Percentiles rank a stretch among this genome's conserved stretches.
These are phyloP conservation scores for Cheilinus undulatus DNA, from an alignment of 2,113 vertebrate genomes.

Conservation along the genomic window DNA sequence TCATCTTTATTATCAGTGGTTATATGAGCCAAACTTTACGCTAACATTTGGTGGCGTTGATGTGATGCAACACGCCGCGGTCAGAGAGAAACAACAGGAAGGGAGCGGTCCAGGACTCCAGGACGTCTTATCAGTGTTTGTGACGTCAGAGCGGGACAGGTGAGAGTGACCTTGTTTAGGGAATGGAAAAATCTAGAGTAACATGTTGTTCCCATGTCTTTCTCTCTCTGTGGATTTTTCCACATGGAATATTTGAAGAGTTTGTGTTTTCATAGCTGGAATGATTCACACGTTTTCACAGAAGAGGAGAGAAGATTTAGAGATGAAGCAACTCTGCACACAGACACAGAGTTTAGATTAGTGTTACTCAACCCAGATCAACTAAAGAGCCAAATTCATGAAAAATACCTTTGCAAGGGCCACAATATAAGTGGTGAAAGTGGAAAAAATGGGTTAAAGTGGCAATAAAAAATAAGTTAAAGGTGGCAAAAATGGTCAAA, in stretches of 20 bases:
- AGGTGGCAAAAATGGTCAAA: too few species aligned
- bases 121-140: conserved; percentile 69
- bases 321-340: neutral
- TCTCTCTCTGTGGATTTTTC: conserved; percentile 21
- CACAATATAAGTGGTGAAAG: too few species aligned
- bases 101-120: neutral
- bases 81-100: conserved; percentile 10
- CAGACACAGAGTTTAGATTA: neutral
- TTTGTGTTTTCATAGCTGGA: conserved; percentile 23
- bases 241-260: neutral
- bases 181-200: conserved; percentile 47
- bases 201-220: conserved; percentile 8
- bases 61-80: conserved; percentile 32
- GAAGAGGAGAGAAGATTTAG: neutral
- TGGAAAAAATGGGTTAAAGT: too few species aligned
- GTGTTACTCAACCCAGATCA: too few species aligned
- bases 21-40: neutral
- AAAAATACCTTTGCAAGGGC: too few species aligned
- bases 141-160: conserved; percentile 44
- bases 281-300: conserved; percentile 11
- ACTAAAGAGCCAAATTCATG: too few species aligned
- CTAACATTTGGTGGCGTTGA: too few species aligned
- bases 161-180: conserved; percentile 66
- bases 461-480: too few species aligned
- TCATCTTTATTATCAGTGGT: neutral